Conservation (phyloP, 1,140 invertebrate species). For the Watersipora subatra region DNA sequence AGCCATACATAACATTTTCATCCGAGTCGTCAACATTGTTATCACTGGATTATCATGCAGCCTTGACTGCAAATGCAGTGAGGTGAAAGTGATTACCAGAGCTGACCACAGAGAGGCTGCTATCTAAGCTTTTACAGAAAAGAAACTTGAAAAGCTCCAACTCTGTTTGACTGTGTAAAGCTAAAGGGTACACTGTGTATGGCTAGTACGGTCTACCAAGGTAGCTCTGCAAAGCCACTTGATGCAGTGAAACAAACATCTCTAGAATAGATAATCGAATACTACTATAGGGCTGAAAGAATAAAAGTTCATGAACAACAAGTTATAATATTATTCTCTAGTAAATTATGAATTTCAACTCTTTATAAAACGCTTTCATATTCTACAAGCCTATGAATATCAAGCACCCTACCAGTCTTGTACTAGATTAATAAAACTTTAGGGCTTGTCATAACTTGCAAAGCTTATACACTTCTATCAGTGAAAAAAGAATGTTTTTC, state of each 20-base stretch:
- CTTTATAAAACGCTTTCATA: too few species aligned
- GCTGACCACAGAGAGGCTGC: not conserved
- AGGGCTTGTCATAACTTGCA: too few species aligned
- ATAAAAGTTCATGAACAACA: too few species aligned
- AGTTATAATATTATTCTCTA: too few species aligned
- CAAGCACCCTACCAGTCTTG: too few species aligned
- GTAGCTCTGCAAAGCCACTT: not conserved
- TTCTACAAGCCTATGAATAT: too few species aligned
- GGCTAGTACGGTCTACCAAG: not conserved
- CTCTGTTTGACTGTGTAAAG: not conserved
- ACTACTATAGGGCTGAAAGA: too few species aligned
- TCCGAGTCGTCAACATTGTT: constrained; percentile 96
- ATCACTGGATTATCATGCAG: constrained; percentile 93
- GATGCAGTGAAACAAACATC: not conserved
- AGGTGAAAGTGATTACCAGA: not conserved
- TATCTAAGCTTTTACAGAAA: not conserved
- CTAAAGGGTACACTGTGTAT: not conserved
- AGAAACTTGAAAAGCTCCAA: not conserved
- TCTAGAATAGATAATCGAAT: too few species aligned
- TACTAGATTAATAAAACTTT: too few species aligned
- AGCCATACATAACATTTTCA: constrained; percentile 58
- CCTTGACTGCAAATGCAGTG: constrained; percentile 46
- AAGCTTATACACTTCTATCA: too few species aligned
- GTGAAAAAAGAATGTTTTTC: too few species aligned
- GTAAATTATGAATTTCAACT: too few species aligned